Evolutionary conservation across 2,113 vertebrate genomes (phyloP).

Genomic region (Trinectes maculatus): DNA sequence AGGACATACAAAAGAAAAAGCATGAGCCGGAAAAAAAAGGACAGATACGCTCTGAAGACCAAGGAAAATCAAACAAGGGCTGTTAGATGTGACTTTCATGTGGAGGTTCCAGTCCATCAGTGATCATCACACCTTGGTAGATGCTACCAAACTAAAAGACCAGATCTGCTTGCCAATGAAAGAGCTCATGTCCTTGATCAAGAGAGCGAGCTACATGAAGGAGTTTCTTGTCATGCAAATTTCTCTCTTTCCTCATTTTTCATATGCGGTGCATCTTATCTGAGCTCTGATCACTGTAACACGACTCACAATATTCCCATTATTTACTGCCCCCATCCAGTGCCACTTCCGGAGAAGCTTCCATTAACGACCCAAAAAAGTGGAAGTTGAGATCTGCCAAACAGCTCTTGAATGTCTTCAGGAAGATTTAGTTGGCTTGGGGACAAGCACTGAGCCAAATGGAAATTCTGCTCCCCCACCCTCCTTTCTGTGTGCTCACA

Average conservation of each 20-base stretch:
- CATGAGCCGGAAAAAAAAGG: too few relatives aligned
- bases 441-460: slow-evolving; percentile 26
- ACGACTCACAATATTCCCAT: neutral
- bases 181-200: neutral
- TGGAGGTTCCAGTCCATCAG: too few relatives aligned
- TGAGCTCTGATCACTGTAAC: slow-evolving; percentile 12
- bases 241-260: neutral
- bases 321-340: slow-evolving; percentile 5
- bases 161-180: too few relatives aligned
- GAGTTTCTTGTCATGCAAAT: slow-evolving; percentile 24
- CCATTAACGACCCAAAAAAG: slow-evolving; percentile 3
- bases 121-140: too few relatives aligned
- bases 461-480: slow-evolving; percentile 12
- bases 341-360: slow-evolving; percentile 8
- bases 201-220: neutral
- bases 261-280: neutral
- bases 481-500: slow-evolving; percentile 13
- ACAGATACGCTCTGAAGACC: too few relatives aligned
- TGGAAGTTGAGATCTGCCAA: slow-evolving; percentile 4
- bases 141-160: too few relatives aligned
- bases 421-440: neutral
- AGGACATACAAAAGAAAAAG: too few relatives aligned
- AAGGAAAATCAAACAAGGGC: too few relatives aligned
- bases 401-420: slow-evolving; percentile 14
- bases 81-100: too few relatives aligned